phyloP scores from a whole-genome alignment of 2,113 vertebrate species.

The Sigmodon hispidus region DNA sequence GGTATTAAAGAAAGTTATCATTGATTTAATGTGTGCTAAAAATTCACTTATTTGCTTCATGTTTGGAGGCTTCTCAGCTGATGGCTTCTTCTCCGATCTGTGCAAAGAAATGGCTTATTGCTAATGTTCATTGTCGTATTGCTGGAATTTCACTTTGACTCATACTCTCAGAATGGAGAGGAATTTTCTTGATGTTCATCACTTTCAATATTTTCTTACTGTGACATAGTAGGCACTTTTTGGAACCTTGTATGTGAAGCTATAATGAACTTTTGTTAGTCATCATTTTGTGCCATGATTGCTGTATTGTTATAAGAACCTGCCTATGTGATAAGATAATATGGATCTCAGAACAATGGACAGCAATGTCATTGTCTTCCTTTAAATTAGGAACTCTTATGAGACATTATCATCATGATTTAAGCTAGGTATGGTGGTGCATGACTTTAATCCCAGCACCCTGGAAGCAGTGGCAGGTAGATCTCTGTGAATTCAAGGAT shows the following conservation, averaged over 20 bases:
- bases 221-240: not conserved
- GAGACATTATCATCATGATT: not conserved
- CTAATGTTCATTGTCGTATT: not conserved
- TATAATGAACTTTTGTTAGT: not conserved
- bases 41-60: not conserved
- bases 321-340: not conserved
- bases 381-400: not conserved
- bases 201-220: constrained; percentile 11
- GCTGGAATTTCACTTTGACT: constrained; percentile 16
- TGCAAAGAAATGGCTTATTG: not conserved
- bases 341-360: not conserved
- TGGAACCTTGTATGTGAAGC: not conserved
- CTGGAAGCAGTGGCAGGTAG: not conserved
- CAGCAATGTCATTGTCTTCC: not conserved
- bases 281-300: not conserved
- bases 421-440: too few species aligned
- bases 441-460: not conserved
- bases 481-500: not conserved
- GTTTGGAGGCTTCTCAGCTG: not conserved
- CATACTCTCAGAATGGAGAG: constrained; percentile 29
- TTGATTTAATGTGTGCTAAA: not conserved
- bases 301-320: not conserved
- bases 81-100: not conserved
- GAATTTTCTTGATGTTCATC: not conserved
- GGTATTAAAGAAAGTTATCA: constrained; percentile 10